A percentile compares a stretch with the other conserved stretches of the same genome.
Evolutionary conservation across 2,888 invertebrate genomes (phyloP).

Genomic region (Phanerotoma sp.): DNA sequence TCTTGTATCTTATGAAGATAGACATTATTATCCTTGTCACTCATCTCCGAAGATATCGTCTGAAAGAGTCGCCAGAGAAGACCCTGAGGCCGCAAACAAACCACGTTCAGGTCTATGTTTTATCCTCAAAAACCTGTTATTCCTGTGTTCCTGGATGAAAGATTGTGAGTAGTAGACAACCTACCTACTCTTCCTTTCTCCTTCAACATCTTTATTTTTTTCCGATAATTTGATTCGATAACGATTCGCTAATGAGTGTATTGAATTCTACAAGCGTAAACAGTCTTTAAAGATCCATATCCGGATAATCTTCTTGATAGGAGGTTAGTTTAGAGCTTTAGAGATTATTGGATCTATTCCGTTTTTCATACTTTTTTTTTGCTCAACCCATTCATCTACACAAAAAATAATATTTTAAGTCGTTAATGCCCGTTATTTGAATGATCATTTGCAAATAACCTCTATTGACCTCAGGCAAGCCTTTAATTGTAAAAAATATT

Average conservation of each 20-base stretch:
- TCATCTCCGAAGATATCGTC: constrained; percentile 5
- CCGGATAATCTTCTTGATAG: constrained; percentile 12
- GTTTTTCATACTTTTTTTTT: constrained; percentile 1
- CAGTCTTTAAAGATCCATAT: constrained; percentile 10
- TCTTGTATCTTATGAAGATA: neutral
- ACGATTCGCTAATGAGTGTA: constrained; percentile 19
- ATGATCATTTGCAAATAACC: too few species aligned
- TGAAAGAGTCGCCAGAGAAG: neutral
- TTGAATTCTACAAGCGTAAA: constrained; percentile 15
- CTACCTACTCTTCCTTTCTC: neutral
- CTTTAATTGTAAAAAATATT: too few species aligned
- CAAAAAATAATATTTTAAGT: too few species aligned
- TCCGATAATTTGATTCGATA: constrained; percentile 17
- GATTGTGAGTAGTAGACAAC: constrained; percentile 23
- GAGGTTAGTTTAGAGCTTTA: neutral
- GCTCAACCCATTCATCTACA: neutral
- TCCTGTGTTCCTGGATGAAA: constrained; percentile 27
- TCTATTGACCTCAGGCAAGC: too few species aligned
- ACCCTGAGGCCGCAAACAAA: constrained; percentile 6
- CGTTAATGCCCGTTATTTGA: too few species aligned
- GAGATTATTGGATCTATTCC: constrained; percentile 5
- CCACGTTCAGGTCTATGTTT: constrained; percentile 14
- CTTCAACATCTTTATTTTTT: neutral
- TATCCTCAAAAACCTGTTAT: constrained; percentile 33
- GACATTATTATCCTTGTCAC: constrained; percentile 11